Evolutionary conservation across 2,113 vertebrate species (phyloP).

Genomic region (Oreochromis spilurus): DNA sequence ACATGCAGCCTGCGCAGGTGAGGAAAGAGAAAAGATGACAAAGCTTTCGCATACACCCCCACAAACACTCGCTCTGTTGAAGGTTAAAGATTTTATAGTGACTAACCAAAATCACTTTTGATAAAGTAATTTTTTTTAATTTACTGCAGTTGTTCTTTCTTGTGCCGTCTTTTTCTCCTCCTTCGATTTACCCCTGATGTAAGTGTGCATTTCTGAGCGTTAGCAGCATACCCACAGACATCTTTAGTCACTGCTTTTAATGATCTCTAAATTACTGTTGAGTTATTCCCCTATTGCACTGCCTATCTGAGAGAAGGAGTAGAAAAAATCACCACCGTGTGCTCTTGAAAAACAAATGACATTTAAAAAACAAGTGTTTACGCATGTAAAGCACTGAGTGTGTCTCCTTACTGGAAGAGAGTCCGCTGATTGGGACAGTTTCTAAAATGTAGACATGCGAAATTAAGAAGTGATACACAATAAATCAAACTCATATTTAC

Average conservation of each 20-base stretch:
- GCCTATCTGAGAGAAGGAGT: background rate
- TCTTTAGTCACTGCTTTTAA: background rate
- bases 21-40: background rate
- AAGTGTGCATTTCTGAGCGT: background rate
- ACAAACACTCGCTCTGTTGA: background rate
- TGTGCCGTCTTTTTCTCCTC: background rate
- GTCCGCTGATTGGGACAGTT: background rate
- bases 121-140: accelerated
- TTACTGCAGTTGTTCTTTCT: background rate
- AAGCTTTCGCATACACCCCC: background rate
- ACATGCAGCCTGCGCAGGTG: constrained; percentile 14
- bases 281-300: background rate
- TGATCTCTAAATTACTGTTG: background rate
- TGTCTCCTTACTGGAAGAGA: background rate
- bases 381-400: accelerated
- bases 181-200: background rate
- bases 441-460: background rate
- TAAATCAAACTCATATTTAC: background rate
- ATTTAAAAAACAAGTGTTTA: background rate
- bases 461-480: background rate
- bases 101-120: background rate
- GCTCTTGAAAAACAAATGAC: background rate
- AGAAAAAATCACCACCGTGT: background rate
- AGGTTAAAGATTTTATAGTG: background rate
- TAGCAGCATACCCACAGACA: background rate